phyloP scores from a whole-genome alignment of 2,888 invertebrate genomes.

The Heliconius charithonia region DNA sequence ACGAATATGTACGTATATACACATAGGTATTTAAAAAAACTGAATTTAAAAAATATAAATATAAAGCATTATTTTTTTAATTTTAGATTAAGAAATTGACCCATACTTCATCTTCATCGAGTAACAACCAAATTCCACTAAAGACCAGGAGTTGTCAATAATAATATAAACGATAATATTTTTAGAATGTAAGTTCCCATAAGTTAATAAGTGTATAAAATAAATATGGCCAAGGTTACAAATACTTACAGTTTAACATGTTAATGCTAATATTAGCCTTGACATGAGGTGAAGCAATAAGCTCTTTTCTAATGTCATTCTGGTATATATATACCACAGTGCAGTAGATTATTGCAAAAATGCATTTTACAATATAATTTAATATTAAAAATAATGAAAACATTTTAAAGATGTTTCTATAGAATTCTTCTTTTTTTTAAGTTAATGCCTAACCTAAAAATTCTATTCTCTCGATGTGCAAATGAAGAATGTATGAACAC shows the following conservation, averaged over 20 bases:
- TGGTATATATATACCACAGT: background rate
- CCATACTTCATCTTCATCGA: too few species aligned
- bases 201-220: constrained; percentile 12
- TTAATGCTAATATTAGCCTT: constrained; percentile 30
- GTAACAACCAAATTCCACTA: background rate
- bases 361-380: background rate
- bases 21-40: too few species aligned
- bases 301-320: constrained; percentile 12
- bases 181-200: background rate
- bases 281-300: constrained; percentile 26
- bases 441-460: too few species aligned
- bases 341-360: background rate
- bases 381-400: too few species aligned
- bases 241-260: constrained; percentile 19
- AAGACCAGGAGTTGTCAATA: background rate
- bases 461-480: too few species aligned
- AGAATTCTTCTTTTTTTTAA: too few species aligned
- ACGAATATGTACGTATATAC: too few species aligned
- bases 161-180: background rate
- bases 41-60: too few species aligned
- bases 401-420: too few species aligned
- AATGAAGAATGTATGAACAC: too few species aligned
- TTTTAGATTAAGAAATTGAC: too few species aligned
- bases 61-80: too few species aligned
- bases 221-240: constrained; percentile 13